Evolutionary conservation across 2,797 vertebrate genomes (phyloP), one percentile per base, ranked within the genome.

Genomic region (Channallabes apus): DNA sequence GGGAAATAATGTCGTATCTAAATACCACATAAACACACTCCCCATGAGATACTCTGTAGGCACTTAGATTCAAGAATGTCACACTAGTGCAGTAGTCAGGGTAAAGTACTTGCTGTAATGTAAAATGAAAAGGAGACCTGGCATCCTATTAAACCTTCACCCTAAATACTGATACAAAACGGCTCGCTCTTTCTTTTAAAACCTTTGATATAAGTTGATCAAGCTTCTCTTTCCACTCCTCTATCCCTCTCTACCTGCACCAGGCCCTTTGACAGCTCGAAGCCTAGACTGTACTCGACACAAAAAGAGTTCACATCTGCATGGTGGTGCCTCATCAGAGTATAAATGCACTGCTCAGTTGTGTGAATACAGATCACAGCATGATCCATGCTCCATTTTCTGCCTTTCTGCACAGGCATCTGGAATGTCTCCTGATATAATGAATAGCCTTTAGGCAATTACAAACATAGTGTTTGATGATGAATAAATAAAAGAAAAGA

Each of bases 381-480:
- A 88, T 89, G 89, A 90, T 92, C 90, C 89, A 91, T 90, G 92
- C 87, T 91, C 90, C 86, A 89, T 93, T 93, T 93, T 91, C 90
- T 89, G 89, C 88, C 82, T 87, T 86, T 90, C 87, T 46, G 87
- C 85, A 62, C 87, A 82, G 90, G 90, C 92, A 91, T 91, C 90
- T 91, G 89, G 81, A 91, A 73, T 88, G 90, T 91, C 92, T 93
- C 91, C 90, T 89, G 22, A 87, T 89, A 91, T 93, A 95, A 95
- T 92, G 91, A 94, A 94, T 93, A 90, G 93, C 92, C 92, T 90
- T 89, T 93, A 91, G 90, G 90, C 94, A 94, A 95, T 95, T 94
- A 93, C 90, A 93, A 93, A 94, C 90, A 91, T 65, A 86, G 90
- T 87, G 86, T 91, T 93, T 91, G 89, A 92, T 90, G 91, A 94